phyloP scores from a whole-genome alignment of 2,797 vertebrate genomes.

The Oophaga sylvatica region DNA sequence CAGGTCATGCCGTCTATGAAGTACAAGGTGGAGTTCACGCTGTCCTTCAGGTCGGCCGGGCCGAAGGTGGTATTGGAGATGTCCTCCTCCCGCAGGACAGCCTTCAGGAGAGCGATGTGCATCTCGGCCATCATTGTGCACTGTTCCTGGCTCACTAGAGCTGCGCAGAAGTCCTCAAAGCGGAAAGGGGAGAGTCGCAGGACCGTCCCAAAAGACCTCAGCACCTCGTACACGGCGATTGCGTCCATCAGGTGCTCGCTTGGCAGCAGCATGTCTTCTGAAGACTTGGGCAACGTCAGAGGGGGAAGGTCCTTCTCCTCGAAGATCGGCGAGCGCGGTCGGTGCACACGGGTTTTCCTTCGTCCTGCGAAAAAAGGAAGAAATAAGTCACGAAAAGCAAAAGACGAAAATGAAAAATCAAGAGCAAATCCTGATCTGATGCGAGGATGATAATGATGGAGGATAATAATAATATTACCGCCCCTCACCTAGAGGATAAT shows the following conservation, averaged over 20 bases:
- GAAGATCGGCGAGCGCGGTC: slow-evolving; percentile 84
- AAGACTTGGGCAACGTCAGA: slow-evolving; percentile 92
- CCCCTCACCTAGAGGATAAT: too few species aligned
- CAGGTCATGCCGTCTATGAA: slow-evolving; percentile 98
- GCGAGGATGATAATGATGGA: too few species aligned
- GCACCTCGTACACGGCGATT: slow-evolving; percentile 92
- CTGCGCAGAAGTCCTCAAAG: slow-evolving; percentile 96
- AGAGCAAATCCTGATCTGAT: too few species aligned
- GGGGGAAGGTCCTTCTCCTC: slow-evolving; percentile 90
- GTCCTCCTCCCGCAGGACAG: slow-evolving; percentile 95
- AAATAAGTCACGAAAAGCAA: slow-evolving; percentile 40
- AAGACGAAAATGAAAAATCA: neutral
- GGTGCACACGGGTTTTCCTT: slow-evolving; percentile 81
- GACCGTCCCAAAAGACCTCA: slow-evolving; percentile 93
- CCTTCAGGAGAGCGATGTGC: slow-evolving; percentile 91
- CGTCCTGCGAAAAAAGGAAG: slow-evolving; percentile 77
- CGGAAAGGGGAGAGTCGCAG: slow-evolving; percentile 93
- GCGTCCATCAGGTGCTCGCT: slow-evolving; percentile 90
- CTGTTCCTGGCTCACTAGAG: slow-evolving; percentile 92
- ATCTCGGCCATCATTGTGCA: slow-evolving; percentile 95
- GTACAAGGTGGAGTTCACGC: slow-evolving; percentile 94
- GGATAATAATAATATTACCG: too few species aligned
- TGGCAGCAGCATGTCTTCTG: slow-evolving; percentile 92
- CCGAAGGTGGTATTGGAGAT: slow-evolving; percentile 96
- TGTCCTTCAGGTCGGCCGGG: slow-evolving; percentile 95